These are phyloP conservation scores for Aythya baeri DNA, from an alignment of 2,113 vertebrate species.

Conservation along the genomic window DNA sequence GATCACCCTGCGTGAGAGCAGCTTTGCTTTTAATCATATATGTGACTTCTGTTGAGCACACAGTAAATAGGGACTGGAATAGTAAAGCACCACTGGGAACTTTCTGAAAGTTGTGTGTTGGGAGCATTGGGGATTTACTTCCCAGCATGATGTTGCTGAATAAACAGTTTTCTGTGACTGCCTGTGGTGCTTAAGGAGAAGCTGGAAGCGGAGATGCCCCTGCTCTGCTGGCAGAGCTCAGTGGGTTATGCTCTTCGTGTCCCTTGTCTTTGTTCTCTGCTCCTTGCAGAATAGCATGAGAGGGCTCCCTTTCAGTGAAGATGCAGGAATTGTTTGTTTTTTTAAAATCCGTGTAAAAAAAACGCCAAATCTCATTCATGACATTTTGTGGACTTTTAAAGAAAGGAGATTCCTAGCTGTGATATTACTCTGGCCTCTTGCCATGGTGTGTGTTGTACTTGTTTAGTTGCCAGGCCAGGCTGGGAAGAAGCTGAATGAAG, in stretches of 20 bases:
- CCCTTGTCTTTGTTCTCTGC: background rate
- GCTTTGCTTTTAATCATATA: background rate
- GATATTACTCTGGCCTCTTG: conserved; percentile 34
- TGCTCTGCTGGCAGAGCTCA: background rate
- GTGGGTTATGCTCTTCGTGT: background rate
- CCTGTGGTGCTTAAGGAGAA: background rate
- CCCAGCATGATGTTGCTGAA: background rate
- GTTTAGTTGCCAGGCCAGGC: background rate
- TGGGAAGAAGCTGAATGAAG: conserved; percentile 53
- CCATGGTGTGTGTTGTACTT: background rate
- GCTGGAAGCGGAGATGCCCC: background rate
- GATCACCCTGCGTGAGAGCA: background rate
- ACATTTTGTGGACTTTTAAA: background rate
- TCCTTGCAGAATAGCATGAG: background rate
- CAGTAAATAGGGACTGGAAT: background rate
- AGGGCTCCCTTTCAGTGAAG: background rate
- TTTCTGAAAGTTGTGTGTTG: background rate
- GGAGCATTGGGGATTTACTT: background rate
- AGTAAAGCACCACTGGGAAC: background rate
- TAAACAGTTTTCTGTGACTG: background rate
- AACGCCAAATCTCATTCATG: background rate
- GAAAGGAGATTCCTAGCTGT: background rate
- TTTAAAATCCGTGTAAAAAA: conserved; percentile 29
- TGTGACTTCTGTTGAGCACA: rapidly evolving
- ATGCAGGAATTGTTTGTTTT: conserved; percentile 26